Percentiles rank a stretch among this genome's conserved stretches.
Evolutionary conservation across 2,888 invertebrate species (phyloP).

Genomic region (Aphodius sticticus): DNA sequence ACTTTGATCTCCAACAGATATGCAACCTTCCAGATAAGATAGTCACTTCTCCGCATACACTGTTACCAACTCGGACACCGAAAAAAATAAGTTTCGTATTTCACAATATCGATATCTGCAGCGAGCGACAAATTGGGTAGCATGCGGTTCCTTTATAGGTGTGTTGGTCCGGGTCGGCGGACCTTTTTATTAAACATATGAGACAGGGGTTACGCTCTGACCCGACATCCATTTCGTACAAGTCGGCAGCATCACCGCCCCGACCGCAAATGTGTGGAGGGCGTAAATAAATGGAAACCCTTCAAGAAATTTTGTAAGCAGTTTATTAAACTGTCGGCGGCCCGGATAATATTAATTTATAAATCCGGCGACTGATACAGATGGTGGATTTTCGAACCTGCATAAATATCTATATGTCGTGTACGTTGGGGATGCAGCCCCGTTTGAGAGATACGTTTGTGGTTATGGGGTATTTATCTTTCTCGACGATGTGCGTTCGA

Average conservation of each 20-base stretch:
- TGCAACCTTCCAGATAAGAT: too few species aligned
- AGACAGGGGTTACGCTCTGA: slow-evolving; percentile 40
- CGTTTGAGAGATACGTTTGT: background rate
- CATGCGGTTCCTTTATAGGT: slow-evolving; percentile 23
- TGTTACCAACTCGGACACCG: too few species aligned
- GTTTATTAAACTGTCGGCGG: slow-evolving; percentile 45
- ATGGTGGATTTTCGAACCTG: slow-evolving; percentile 4
- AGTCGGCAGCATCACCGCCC: slow-evolving; percentile 10
- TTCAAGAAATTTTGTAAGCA: slow-evolving; percentile 43
- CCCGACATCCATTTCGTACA: slow-evolving; percentile 41
- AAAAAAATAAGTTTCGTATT: background rate
- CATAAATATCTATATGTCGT: background rate
- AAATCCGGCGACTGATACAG: slow-evolving; percentile 31
- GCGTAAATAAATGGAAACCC: slow-evolving; percentile 44
- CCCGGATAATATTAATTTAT: slow-evolving; percentile 45
- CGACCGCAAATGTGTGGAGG: slow-evolving; percentile 26
- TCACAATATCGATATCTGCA: background rate
- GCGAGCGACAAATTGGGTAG: slow-evolving; percentile 20
- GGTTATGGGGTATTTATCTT: background rate
- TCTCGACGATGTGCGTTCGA: background rate
- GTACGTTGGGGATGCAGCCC: background rate
- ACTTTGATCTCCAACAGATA: too few species aligned
- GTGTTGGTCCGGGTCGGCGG: background rate
- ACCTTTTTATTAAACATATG: slow-evolving; percentile 39
- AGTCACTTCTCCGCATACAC: too few species aligned